Evolutionary conservation across 2,888 invertebrate genomes (phyloP).

Genomic region (Cerceris ruficornis): DNA sequence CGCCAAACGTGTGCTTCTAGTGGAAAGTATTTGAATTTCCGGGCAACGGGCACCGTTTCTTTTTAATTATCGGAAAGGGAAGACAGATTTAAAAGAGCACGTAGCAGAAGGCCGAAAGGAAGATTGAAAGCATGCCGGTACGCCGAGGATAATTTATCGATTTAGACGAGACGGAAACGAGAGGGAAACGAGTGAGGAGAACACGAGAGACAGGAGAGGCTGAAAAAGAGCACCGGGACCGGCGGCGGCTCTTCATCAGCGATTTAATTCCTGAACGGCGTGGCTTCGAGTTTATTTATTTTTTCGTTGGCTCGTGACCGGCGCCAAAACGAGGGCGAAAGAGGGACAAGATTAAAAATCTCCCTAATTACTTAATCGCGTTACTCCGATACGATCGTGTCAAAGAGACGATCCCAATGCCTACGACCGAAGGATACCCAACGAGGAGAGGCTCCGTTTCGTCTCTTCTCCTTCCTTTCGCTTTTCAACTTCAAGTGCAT

Average conservation of each 20-base stretch:
- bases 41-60: neutral
- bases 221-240: slow-evolving; percentile 36
- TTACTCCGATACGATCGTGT: slow-evolving; percentile 74
- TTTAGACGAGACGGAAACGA: slow-evolving; percentile 61
- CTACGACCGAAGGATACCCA: slow-evolving; percentile 14
- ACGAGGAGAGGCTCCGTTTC: slow-evolving; percentile 6
- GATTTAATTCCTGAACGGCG: slow-evolving; percentile 76
- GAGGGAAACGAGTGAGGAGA: slow-evolving; percentile 11
- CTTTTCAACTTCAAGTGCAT: slow-evolving; percentile 29
- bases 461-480: slow-evolving; percentile 14
- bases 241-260: slow-evolving; percentile 75
- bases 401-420: slow-evolving; percentile 69
- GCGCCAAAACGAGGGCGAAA: slow-evolving; percentile 67
- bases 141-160: slow-evolving; percentile 69
- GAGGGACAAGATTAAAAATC: slow-evolving; percentile 77
- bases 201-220: slow-evolving; percentile 18
- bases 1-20: neutral
- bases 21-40: neutral
- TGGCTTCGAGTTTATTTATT: slow-evolving; percentile 78
- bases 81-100: slow-evolving; percentile 12
- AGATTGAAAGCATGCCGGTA: slow-evolving; percentile 36
- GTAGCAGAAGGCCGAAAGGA: slow-evolving; percentile 11
- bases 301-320: slow-evolving; percentile 74
- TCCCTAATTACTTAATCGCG: slow-evolving; percentile 79
- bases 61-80: slow-evolving; percentile 20